Evolutionary conservation across 2,113 vertebrate species (phyloP).

Genomic region (Peromyscus polionotus): DNA sequence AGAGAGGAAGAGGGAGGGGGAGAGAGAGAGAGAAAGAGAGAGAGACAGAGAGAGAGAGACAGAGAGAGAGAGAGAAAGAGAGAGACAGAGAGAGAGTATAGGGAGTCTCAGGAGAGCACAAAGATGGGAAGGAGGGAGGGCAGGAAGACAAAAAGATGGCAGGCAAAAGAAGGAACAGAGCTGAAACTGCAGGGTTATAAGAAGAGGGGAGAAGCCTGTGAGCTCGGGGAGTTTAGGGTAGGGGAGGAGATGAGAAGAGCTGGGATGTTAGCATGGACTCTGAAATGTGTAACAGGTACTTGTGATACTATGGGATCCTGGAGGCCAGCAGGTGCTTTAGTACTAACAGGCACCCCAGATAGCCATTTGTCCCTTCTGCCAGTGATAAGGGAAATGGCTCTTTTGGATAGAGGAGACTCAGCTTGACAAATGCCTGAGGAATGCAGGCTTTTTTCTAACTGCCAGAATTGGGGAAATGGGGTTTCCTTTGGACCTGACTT

Average conservation of each 20-base stretch:
- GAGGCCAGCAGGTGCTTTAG: background rate
- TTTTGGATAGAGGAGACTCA: background rate
- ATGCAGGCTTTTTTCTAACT: background rate
- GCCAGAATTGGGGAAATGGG: background rate
- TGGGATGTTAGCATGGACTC: too few relatives aligned
- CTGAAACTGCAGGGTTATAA: background rate
- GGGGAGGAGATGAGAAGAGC: background rate
- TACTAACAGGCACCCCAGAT: background rate
- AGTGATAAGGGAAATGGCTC: background rate
- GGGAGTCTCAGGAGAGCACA: background rate
- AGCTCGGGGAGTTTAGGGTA: background rate
- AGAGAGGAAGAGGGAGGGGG: background rate
- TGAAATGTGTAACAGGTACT: too few relatives aligned
- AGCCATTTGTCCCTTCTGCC: background rate
- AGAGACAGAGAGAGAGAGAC: background rate
- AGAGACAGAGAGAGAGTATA: background rate
- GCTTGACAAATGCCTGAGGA: background rate
- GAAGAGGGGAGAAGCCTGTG: background rate
- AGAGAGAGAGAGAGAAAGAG: background rate
- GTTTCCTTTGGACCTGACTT: background rate
- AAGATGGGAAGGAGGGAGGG: background rate
- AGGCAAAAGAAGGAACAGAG: background rate
- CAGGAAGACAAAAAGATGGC: background rate
- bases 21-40: background rate
- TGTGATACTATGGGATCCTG: too few relatives aligned